Conservation (phyloP, 2,797 vertebrate genomes). For the Sebastolobus altivelis region DNA sequence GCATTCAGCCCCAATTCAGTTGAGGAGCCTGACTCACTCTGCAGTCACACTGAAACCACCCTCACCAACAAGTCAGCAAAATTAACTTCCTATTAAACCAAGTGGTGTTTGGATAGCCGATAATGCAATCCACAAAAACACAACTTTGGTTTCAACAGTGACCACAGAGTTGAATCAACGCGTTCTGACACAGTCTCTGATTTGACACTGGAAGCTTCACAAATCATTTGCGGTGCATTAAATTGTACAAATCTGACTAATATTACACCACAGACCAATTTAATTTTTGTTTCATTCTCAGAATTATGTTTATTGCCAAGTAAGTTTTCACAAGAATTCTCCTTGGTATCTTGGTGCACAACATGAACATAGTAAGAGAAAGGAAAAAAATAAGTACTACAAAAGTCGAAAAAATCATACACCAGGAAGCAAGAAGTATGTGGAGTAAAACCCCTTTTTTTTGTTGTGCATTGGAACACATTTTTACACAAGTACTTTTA, state of each 20-base stretch:
- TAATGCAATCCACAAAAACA: not conserved
- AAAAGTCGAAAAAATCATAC: too few relatives aligned
- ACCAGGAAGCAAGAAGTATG: too few relatives aligned
- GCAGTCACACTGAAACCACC: not conserved
- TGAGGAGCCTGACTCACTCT: not conserved
- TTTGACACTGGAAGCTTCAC: not conserved
- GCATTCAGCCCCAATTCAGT: not conserved
- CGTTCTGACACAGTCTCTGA: not conserved
- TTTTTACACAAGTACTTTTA: too few relatives aligned
- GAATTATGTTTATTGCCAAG: too few relatives aligned
- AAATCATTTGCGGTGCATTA: not conserved
- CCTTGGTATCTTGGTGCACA: too few relatives aligned
- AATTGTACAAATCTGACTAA: not conserved
- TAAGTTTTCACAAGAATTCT: too few relatives aligned
- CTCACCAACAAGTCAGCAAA: not conserved
- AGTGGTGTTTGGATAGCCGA: not conserved
- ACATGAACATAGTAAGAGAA: too few relatives aligned
- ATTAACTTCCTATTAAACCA: not conserved
- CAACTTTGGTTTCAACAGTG: not conserved
- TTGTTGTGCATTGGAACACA: too few relatives aligned
- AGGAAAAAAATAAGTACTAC: too few relatives aligned
- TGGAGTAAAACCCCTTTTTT: too few relatives aligned
- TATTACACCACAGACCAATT: not conserved
- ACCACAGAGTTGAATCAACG: not conserved
- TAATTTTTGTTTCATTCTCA: too few relatives aligned